Conservation (phyloP, 2,888 invertebrate species). For the Stenodera caucasica region DNA sequence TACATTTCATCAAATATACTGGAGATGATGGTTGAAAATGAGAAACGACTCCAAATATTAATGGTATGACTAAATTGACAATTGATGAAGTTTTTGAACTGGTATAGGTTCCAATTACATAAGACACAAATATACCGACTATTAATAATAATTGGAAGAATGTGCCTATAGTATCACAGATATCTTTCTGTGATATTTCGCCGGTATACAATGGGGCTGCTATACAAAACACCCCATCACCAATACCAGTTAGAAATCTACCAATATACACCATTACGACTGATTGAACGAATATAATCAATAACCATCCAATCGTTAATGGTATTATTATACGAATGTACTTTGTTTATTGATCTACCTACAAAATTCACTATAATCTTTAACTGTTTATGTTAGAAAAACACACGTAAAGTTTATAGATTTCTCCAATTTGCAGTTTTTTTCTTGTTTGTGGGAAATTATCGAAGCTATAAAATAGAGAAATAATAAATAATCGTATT, state of each 20-base stretch:
- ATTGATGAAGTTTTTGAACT: too few relatives aligned
- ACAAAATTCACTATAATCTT: too few relatives aligned
- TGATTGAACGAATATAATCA: conserved; percentile 70
- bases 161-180: conserved; percentile 82
- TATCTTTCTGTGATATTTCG: conserved; percentile 82
- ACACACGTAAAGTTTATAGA: too few relatives aligned
- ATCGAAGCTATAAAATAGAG: too few relatives aligned
- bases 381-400: too few relatives aligned
- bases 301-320: conserved; percentile 72
- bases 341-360: too few relatives aligned
- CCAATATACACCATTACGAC: conserved; percentile 67
- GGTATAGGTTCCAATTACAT: conserved; percentile 63
- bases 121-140: conserved; percentile 78
- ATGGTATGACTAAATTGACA: conserved; percentile 63
- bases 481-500: too few relatives aligned
- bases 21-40: too few relatives aligned
- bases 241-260: conserved; percentile 71
- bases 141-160: conserved; percentile 87
- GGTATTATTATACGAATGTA: conserved; percentile 70
- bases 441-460: too few relatives aligned
- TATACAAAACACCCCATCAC: conserved; percentile 80
- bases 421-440: too few relatives aligned
- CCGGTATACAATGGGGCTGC: conserved; percentile 82
- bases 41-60: conserved; percentile 69
- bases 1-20: too few relatives aligned